These are phyloP conservation scores for Thalassophryne amazonica DNA, from an alignment of 2,797 vertebrate species.

Conservation along the genomic window DNA sequence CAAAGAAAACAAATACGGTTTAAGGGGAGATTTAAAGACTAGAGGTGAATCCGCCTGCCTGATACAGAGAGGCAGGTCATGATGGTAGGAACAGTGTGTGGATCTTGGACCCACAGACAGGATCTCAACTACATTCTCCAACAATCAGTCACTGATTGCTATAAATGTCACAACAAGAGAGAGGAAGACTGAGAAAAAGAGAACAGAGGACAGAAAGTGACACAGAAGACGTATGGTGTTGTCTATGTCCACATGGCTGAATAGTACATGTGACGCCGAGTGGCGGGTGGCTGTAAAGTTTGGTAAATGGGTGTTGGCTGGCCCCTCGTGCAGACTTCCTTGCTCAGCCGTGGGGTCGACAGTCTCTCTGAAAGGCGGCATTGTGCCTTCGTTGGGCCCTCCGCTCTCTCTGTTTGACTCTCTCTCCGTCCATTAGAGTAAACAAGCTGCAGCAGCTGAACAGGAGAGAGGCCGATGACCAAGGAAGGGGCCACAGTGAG, in stretches of 20 bases:
- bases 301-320: slow-evolving; percentile 72
- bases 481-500: slow-evolving; percentile 43
- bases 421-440: slow-evolving; percentile 60
- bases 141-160: too few species aligned
- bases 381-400: slow-evolving; percentile 66
- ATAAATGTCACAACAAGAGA: neutral
- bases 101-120: too few species aligned
- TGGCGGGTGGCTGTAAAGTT: slow-evolving; percentile 75
- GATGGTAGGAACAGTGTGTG: too few species aligned
- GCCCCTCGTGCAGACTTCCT: slow-evolving; percentile 75
- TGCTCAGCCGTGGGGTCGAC: slow-evolving; percentile 68
- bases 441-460: slow-evolving; percentile 61
- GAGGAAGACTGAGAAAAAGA: neutral
- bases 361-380: slow-evolving; percentile 76
- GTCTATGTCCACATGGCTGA: slow-evolving; percentile 4
- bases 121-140: too few species aligned
- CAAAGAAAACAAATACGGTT: too few species aligned
- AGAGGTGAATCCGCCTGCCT: too few species aligned
- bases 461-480: slow-evolving; percentile 40
- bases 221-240: slow-evolving; percentile 1
- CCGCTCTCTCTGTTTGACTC: slow-evolving; percentile 7
- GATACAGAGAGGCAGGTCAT: too few species aligned
- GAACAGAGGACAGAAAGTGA: neutral
- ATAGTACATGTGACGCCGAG: slow-evolving; percentile 34
- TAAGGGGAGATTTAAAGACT: too few species aligned